Conservation (phyloP, 1,140 invertebrate species). For the Olivierus martensii region DNA sequence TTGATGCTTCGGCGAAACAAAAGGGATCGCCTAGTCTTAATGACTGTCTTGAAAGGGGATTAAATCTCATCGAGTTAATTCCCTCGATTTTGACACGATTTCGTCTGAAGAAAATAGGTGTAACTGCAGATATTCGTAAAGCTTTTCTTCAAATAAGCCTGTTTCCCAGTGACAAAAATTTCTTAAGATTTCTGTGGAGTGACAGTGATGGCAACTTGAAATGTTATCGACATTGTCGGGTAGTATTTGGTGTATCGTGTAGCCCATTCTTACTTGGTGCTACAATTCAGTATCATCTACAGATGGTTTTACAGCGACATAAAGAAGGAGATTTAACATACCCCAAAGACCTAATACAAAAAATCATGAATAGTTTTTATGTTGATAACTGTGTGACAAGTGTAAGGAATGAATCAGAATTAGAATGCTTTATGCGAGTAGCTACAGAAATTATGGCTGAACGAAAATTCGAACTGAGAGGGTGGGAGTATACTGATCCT, state of each 20-base stretch:
- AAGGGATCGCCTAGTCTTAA: constrained; percentile 5
- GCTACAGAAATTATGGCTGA: constrained; percentile 1
- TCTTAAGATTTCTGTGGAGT: no score
- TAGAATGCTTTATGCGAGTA: background rate
- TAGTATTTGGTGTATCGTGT: no score
- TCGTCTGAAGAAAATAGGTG: constrained; percentile 1
- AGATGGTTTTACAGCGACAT: background rate
- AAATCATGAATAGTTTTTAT: background rate
- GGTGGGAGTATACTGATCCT: background rate
- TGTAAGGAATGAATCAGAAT: background rate
- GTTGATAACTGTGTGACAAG: background rate
- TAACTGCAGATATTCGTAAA: constrained; percentile 14
- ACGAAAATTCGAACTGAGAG: background rate
- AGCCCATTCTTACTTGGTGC: no score
- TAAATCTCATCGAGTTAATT: constrained; percentile 7
- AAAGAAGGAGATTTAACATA: background rate
- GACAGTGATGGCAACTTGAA: no score
- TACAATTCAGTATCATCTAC: background rate
- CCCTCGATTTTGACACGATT: constrained; percentile 23
- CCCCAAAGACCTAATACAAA: background rate
- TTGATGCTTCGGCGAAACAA: constrained; percentile 5
- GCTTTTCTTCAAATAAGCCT: constrained; percentile 15
- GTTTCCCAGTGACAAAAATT: no score
- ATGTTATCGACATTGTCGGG: no score
- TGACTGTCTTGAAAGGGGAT: constrained; percentile 8